phyloP scores from a whole-genome alignment of 2,113 vertebrate genomes.

The Probosciger aterrimus region DNA sequence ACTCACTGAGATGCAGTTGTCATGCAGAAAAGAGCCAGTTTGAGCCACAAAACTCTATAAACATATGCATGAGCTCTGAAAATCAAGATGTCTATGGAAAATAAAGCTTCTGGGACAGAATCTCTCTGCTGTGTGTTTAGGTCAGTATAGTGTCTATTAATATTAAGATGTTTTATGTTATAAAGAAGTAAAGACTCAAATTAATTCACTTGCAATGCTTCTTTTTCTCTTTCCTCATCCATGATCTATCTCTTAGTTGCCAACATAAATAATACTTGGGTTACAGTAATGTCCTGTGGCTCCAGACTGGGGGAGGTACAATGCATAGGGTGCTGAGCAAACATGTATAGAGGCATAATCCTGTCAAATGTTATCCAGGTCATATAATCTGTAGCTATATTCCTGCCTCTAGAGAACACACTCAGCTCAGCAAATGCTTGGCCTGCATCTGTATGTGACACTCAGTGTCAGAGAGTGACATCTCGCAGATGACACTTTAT shows the following conservation, averaged over 20 bases:
- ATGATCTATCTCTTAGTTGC: background rate
- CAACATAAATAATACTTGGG: constrained; percentile 37
- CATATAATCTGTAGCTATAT: constrained; percentile 18
- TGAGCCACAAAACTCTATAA: background rate
- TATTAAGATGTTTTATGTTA: background rate
- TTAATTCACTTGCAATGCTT: background rate
- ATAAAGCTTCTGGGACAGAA: background rate
- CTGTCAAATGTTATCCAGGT: constrained; percentile 41
- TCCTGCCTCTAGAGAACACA: background rate
- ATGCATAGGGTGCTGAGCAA: constrained; percentile 27
- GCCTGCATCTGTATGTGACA: constrained; percentile 6
- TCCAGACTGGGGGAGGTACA: background rate
- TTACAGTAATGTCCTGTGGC: constrained; percentile 25
- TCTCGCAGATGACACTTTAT: constrained; percentile 32
- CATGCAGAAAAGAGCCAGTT: background rate
- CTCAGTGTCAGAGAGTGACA: constrained; percentile 23
- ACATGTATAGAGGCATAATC: constrained; percentile 6
- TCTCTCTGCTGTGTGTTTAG: background rate
- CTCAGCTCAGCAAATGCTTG: background rate
- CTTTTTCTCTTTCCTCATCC: background rate
- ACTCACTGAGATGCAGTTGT: background rate
- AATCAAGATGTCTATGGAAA: background rate
- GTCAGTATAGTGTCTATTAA: background rate
- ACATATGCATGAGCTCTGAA: background rate
- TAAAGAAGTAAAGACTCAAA: background rate